Conservation (phyloP, 2,888 invertebrate species). For the Xestia ashworthii region DNA sequence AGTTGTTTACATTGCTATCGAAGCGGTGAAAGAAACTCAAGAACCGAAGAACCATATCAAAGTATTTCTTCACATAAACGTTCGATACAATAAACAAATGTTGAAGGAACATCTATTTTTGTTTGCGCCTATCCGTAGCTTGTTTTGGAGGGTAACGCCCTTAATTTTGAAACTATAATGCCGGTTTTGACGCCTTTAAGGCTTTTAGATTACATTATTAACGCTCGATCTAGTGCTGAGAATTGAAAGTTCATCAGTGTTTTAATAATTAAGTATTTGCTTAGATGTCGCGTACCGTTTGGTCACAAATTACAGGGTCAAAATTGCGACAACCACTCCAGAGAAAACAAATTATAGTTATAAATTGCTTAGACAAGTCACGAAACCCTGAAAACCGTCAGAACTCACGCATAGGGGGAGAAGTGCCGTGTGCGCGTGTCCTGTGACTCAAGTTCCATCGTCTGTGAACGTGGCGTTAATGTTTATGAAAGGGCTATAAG, state of each 20-base stretch:
- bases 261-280: background rate
- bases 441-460: background rate
- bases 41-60: constrained; percentile 64
- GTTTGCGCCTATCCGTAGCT: constrained; percentile 59
- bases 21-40: constrained; percentile 60
- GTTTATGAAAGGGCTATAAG: constrained; percentile 20
- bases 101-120: constrained; percentile 75
- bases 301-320: background rate
- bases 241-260: background rate
- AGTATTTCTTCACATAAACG: constrained; percentile 73
- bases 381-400: background rate
- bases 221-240: background rate
- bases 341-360: background rate
- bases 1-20: constrained; percentile 55
- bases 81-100: constrained; percentile 73
- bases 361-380: background rate
- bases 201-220: too few species aligned
- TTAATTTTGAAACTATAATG: constrained; percentile 69
- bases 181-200: background rate
- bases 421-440: background rate
- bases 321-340: background rate
- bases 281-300: background rate
- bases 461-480: background rate
- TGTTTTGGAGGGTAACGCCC: constrained; percentile 78
- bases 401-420: background rate